Evolutionary conservation across 1,140 invertebrate species (phyloP), one percentile per base, ranked within the genome.

Genomic region (Drosophila rufa): DNA sequence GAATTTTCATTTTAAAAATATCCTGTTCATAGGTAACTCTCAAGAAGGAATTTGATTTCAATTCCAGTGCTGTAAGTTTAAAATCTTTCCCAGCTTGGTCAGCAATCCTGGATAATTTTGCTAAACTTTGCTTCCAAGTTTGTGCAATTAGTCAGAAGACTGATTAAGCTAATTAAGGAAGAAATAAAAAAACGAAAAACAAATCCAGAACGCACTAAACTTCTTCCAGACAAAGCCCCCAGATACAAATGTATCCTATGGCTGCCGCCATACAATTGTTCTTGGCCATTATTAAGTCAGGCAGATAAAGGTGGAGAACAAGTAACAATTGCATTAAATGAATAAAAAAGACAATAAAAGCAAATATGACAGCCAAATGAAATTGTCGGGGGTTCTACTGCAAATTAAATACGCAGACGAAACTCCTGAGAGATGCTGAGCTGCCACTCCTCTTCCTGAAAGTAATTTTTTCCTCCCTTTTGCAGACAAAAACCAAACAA

Each of bases 301-400:
- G 70, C 62, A 61, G 40, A 47, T 60, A 47, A 80, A 56, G 45
- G 53, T 53, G 58, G 45, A 51, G 68, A 50, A 46, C 51, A 17
- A 53, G 67, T 67, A 80, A 75, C 85, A 90, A 90, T 90, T 85
- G 81, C 79, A 90, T 89, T 90, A 85, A 89, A 89, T 84, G 80
- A 75, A 81, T 68, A 79, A 66, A 69, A 83, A 53, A 47, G 43
- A 65, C 40, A 80, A 75, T 62, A 70, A 89, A 75, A 84, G 58
- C 59, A 71, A 66, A 73, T 65, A 75, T 86, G 79, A 82, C 85
- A 76, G 70, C 79, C 76, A 90, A 90, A 90, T 85, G 60, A 90
- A 90, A 79, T 70, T 85, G 73, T 51, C 38, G 57, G 48, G 53
- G 36, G 30, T 50, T 30, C 71, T 70, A 45, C 68, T 84, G 74